These are phyloP conservation scores for Pagrus major DNA, from an alignment of 2,113 vertebrate genomes.

Conservation along the genomic window DNA sequence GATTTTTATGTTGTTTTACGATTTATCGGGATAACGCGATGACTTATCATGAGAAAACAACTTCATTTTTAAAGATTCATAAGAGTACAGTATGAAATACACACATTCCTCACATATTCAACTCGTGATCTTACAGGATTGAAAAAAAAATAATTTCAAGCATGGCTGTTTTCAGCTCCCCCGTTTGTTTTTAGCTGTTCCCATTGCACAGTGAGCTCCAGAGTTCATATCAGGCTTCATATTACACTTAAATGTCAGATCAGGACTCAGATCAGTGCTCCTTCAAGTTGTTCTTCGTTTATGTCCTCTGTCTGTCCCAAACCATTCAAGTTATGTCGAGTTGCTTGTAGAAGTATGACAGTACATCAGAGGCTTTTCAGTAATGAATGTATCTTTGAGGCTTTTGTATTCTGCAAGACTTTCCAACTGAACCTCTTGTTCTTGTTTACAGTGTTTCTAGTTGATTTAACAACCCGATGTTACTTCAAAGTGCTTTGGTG, in stretches of 20 bases:
- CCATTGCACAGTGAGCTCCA: background rate
- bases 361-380: background rate
- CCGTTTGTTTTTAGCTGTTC: too few relatives aligned
- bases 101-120: too few relatives aligned
- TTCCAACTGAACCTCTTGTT: background rate
- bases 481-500: background rate
- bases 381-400: background rate
- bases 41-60: too few relatives aligned
- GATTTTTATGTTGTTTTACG: too few relatives aligned
- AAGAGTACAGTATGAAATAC: too few relatives aligned
- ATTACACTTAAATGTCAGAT: constrained; percentile 39
- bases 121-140: too few relatives aligned
- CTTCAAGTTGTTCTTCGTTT: constrained; percentile 4
- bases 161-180: too few relatives aligned
- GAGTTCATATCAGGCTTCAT: constrained; percentile 10
- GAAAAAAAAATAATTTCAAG: too few relatives aligned
- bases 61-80: too few relatives aligned
- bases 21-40: too few relatives aligned
- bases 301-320: constrained; percentile 5
- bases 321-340: background rate
- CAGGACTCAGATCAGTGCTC: constrained; percentile 32
- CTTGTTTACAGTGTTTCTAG: constrained; percentile 24
- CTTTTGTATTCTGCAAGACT: background rate
- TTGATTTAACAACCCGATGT: background rate
- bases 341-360: background rate